Base-by-base conservation (phyloP, 2,113 vertebrate genomes). In the Gallinago jamesoni region DNA sequence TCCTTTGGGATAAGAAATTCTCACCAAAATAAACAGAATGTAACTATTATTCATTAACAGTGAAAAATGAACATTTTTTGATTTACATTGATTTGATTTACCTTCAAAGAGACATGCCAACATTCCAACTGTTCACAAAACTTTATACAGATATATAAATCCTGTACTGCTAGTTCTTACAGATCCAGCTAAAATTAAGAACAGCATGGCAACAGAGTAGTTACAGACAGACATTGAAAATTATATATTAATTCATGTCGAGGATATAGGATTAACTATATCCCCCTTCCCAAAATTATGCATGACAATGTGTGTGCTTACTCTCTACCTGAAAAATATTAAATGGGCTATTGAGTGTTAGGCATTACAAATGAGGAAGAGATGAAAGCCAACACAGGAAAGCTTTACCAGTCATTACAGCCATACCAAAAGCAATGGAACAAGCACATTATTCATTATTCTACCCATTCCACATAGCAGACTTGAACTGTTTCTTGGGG, bases 61-160 rank as follows among this genome's bases (percentile, higher is more conserved):
- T 57, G 33, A n/a, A 53, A 27, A 75, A 75, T 30, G 7, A 68
- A 68, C 5, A 55, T 50, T 35, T 20, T 89, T 70, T 87, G 25
- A 94, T 92, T 95, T 91, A 93, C 20, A 41, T 30, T 88, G 50
- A 35, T 94, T 95, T 89, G 25, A 86, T 56, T 77, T 77, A 83
- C 91, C 87, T 90, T 93, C 83, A 93, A 89, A 93, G 87, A 63
- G 47, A 60, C 24, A 47, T 10, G 22, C 19, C 67, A 66, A 39
- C 41, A 24, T 93, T 89, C 68, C 87, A 83, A 59, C 43, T 80
- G 41, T 83, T 95, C 79, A 52, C 33, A 90, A 89, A 96, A 94
- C 72, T 74, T 90, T 66, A 76, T 48, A 27, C 23, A 68, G 82
- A 87, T 88, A 94, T 91, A 72, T 73, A 67, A 93, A 43, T 56